Evolutionary conservation across 2,113 vertebrate genomes (phyloP).

Genomic region (Propithecus coquereli): DNA sequence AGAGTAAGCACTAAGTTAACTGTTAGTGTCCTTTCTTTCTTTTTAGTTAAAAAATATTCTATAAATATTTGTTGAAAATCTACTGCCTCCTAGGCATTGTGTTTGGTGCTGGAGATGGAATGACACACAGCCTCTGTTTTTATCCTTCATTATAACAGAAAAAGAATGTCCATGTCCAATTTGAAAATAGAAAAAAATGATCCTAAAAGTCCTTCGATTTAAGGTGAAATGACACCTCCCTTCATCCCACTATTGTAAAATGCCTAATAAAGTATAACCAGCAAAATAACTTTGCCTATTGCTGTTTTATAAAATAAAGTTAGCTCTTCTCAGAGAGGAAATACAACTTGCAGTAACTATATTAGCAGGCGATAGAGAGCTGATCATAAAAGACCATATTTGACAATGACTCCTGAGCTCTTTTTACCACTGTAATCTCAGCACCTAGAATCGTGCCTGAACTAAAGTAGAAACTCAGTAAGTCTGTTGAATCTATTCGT

Average conservation of each 20-base stretch:
- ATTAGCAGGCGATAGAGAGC: neutral
- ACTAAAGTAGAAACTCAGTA: neutral
- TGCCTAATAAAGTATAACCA: neutral
- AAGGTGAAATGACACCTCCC: neutral
- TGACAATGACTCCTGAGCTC: neutral
- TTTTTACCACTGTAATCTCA: neutral
- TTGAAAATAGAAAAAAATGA: neutral
- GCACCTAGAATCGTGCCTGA: neutral
- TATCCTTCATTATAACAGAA: neutral
- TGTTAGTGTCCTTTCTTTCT: neutral
- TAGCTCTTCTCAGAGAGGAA: neutral
- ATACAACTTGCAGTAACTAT: neutral
- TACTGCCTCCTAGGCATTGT: neutral
- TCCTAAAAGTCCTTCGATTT: neutral
- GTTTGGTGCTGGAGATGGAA: neutral
- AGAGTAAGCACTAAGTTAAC: neutral
- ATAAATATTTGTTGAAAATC: neutral
- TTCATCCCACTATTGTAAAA: neutral
- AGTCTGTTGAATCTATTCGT: neutral
- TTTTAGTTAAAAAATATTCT: neutral
- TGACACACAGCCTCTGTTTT: neutral
- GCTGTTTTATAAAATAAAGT: neutral
- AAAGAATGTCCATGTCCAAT: slow-evolving; percentile 7
- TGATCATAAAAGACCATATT: neutral
- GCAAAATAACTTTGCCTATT: neutral